phyloP scores from a whole-genome alignment of 2,797 vertebrate species.

The Anas bahamensis region DNA sequence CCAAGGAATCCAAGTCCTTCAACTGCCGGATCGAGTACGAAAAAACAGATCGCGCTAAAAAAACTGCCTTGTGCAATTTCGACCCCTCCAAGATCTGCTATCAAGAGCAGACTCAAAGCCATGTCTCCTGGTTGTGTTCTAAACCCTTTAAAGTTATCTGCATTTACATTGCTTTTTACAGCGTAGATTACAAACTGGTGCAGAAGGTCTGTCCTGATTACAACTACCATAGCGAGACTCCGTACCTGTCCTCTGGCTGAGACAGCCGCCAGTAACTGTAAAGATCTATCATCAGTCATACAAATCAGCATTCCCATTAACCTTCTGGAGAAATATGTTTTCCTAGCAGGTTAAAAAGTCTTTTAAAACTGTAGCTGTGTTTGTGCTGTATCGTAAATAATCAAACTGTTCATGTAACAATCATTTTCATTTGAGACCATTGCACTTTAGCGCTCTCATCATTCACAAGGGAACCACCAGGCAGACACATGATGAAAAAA shows the following conservation, averaged over 20 bases:
- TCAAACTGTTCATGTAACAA: slow-evolving; percentile 47
- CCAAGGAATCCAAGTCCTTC: slow-evolving; percentile 98
- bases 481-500: neutral
- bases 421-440: neutral
- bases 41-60: slow-evolving; percentile 98
- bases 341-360: slow-evolving; percentile 63
- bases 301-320: slow-evolving; percentile 43
- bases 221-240: slow-evolving; percentile 98
- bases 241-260: slow-evolving; percentile 97
- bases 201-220: slow-evolving; percentile 99
- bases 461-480: slow-evolving; percentile 2
- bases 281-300: neutral
- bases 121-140: slow-evolving; percentile 98
- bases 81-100: slow-evolving; percentile 96
- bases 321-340: slow-evolving; percentile 66
- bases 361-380: slow-evolving; percentile 64
- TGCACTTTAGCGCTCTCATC: neutral
- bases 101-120: slow-evolving; percentile 98
- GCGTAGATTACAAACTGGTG: slow-evolving; percentile 98
- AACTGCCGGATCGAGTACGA: slow-evolving; percentile 99
- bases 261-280: accelerated
- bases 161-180: slow-evolving; percentile 99
- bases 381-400: slow-evolving; percentile 69
- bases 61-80: slow-evolving; percentile 92
- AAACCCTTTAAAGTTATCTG: slow-evolving; percentile 99